phyloP scores from a whole-genome alignment of 2,113 vertebrate genomes.

The Sebastes fasciatus region DNA sequence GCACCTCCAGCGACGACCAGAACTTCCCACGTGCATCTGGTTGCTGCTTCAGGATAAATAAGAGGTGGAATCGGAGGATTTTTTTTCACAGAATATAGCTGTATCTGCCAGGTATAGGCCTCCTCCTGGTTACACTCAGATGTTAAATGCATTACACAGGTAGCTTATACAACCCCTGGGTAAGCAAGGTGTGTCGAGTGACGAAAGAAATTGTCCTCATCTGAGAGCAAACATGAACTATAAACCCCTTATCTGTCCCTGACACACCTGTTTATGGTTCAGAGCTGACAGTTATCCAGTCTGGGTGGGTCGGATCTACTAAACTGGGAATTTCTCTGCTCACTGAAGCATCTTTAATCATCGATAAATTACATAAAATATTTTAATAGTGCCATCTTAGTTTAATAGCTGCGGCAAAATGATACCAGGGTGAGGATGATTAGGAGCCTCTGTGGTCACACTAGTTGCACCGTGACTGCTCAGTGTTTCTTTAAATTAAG shows the following conservation, averaged over 20 bases:
- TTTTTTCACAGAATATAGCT: neutral
- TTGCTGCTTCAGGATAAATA: neutral
- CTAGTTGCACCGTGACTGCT: neutral
- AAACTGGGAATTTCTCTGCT: neutral
- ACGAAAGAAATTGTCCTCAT: slow-evolving; percentile 9
- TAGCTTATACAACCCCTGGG: neutral
- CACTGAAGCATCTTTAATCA: slow-evolving; percentile 5
- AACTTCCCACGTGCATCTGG: neutral
- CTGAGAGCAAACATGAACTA: neutral
- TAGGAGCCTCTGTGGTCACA: neutral
- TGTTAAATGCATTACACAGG: neutral
- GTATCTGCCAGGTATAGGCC: neutral
- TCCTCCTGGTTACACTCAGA: slow-evolving; percentile 9
- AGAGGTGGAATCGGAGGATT: neutral
- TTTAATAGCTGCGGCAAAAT: slow-evolving; percentile 1
- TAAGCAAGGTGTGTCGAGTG: neutral
- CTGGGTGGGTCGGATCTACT: neutral
- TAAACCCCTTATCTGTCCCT: slow-evolving; percentile 18
- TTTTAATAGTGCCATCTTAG: neutral
- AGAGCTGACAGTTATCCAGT: neutral
- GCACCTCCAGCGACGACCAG: neutral
- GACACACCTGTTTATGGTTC: neutral
- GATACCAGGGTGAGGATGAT: neutral
- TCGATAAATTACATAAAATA: neutral
- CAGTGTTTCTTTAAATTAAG: neutral